Evolutionary conservation across 2,888 invertebrate species (phyloP).

Genomic region (Cepaea hortensis): DNA sequence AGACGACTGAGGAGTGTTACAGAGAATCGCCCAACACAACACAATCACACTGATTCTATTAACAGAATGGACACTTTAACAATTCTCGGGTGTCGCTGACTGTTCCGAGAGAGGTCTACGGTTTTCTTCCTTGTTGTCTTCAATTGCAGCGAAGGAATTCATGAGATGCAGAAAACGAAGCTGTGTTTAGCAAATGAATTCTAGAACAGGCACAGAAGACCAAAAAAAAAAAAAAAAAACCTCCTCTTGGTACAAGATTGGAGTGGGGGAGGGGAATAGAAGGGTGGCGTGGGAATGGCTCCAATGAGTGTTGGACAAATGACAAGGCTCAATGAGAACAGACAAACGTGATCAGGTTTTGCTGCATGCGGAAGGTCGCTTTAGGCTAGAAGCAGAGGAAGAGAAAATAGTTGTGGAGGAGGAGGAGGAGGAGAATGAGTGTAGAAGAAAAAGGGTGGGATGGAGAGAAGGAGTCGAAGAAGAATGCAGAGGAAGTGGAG

Average conservation of each 20-base stretch:
- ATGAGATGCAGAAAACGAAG: background rate
- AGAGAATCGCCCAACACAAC: too few relatives aligned
- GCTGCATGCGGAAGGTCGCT: background rate
- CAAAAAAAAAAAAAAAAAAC: background rate
- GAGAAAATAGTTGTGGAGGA: background rate
- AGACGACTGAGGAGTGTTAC: too few relatives aligned
- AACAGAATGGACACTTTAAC: too few relatives aligned
- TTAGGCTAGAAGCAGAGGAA: background rate
- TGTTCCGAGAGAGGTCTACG: too few relatives aligned
- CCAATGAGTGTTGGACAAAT: background rate
- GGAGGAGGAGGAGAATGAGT: background rate
- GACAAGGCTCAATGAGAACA: background rate
- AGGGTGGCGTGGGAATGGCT: background rate
- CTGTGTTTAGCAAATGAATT: background rate
- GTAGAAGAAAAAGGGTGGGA: background rate
- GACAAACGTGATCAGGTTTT: background rate
- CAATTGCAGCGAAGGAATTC: too few relatives aligned
- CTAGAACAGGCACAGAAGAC: background rate
- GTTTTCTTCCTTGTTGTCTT: too few relatives aligned
- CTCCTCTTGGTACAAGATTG: background rate
- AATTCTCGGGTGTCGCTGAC: too few relatives aligned
- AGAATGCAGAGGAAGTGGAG: background rate
- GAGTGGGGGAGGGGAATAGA: background rate
- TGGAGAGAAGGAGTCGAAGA: background rate
- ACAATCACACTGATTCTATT: too few relatives aligned